A percentile compares a stretch with the other conserved stretches of the same genome.
Conservation (phyloP, 2,113 vertebrate genomes). For the Amblyopsis rosae region DNA sequence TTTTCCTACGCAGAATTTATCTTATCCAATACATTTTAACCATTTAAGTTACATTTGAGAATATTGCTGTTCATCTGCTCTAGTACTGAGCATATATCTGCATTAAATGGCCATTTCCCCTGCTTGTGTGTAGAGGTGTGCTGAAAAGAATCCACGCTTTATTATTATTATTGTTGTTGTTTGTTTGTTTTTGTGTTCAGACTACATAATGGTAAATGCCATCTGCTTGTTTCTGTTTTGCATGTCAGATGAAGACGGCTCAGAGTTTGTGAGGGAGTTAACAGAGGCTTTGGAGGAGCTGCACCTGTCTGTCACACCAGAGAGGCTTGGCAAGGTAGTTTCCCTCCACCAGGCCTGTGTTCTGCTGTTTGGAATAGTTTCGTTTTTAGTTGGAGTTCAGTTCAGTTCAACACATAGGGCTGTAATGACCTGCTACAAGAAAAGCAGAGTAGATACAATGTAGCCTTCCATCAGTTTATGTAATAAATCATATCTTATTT, state of each 20-base stretch:
- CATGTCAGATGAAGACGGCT: constrained; percentile 76
- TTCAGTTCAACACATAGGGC: background rate
- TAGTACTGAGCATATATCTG: no score
- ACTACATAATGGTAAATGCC: no score
- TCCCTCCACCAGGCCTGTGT: background rate
- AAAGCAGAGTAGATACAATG: no score
- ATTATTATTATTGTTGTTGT: no score
- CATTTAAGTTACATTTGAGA: background rate
- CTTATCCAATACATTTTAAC: background rate
- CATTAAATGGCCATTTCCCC: no score
- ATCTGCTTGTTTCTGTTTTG: constrained; percentile 6
- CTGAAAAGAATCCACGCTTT: no score
- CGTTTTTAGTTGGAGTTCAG: background rate
- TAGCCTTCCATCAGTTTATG: no score
- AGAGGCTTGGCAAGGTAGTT: constrained; percentile 82
- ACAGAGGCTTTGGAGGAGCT: constrained; percentile 81
- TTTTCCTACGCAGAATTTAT: background rate
- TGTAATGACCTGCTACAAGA: background rate
- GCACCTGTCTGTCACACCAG: constrained; percentile 76
- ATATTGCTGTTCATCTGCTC: background rate
- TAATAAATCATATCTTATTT: background rate
- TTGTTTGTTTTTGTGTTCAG: no score
- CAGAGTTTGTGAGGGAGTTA: constrained; percentile 86
- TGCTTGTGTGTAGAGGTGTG: no score
- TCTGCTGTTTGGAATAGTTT: no score